Base-by-base conservation (phyloP, 2,113 vertebrate genomes). In the Nanger granti region DNA sequence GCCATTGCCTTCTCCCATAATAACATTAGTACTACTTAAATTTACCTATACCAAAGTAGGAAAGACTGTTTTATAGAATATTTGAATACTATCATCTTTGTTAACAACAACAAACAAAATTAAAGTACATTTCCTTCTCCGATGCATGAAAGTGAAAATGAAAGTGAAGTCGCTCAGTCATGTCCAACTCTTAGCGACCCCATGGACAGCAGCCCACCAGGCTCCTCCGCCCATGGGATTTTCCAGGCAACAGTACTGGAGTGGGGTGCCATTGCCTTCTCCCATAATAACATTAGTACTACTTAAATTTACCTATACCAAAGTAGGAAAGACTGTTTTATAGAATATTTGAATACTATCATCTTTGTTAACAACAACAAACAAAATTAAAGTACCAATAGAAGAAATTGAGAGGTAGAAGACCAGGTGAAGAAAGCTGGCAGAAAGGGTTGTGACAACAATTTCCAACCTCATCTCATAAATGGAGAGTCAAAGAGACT, bases 321-420 rank as follows among this genome's bases (percentile, higher is more conserved):
- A 37, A 97, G 44, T 34, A 47, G 26, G 28, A n/a, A 82, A 76
- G 47, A 87, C 4, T 62, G 64, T 89, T 96, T 92, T 82, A 90
- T 29, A 64, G 18, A 92, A 80, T 57, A 94, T 28, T 93, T 55
- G 62, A 76, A 52, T 80, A 93, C 76, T 89, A 82, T 82, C 60
- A 87, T 95, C 55, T 91, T 83, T 90, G 73, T 29, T 55, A 54
- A 44, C 34, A 76, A 95, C 95, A 96, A 82, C 66, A 83, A 82
- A 41, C n/a, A 31, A 76, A 49, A 20, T 52, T 49, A 37, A 96
- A 85, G 66, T 89, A 93, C 13, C 80, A 26, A 73, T 59, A 66
- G 95, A 87, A 93, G 59, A 87, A 59, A 97, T 0, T 7, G 9
- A 57, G 37, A 28, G 29, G 10, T 52, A 34, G 34, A 92, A 92